phyloP scores from a whole-genome alignment of 2,113 vertebrate genomes.

The Ophiodon elongatus region DNA sequence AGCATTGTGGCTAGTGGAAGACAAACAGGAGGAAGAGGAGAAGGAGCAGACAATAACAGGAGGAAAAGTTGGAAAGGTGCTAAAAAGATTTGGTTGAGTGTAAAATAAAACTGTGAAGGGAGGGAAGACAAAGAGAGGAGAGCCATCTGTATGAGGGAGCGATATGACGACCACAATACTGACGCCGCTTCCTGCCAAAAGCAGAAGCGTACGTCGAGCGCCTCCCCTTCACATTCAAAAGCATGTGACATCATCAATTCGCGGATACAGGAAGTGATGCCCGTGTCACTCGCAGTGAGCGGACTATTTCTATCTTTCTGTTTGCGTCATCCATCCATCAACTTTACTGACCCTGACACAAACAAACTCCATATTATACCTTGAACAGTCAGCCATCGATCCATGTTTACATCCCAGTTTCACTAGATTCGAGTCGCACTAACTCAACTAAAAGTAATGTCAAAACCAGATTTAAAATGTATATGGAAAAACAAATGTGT shows the following conservation, averaged over 20 bases:
- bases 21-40: constrained; percentile 8
- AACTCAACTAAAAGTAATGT: neutral
- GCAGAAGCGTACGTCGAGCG: constrained; percentile 18
- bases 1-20: neutral
- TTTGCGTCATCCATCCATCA: constrained; percentile 4
- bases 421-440: neutral
- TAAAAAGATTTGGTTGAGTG: neutral
- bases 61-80: neutral
- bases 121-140: neutral
- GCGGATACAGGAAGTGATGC: constrained; percentile 22
- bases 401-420: neutral
- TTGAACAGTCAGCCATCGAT: neutral
- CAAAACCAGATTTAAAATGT: neutral
- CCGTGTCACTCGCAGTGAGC: neutral
- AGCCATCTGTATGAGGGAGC: neutral
- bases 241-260: constrained; percentile 7
- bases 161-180: neutral
- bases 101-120: neutral
- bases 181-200: constrained; percentile 8
- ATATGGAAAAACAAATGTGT: neutral
- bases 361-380: constrained; percentile 1
- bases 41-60: neutral
- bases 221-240: neutral
- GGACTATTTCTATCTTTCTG: constrained; percentile 43
- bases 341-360: neutral